Evolutionary conservation across 2,113 vertebrate species (phyloP).

Genomic region (Hoplias malabaricus): DNA sequence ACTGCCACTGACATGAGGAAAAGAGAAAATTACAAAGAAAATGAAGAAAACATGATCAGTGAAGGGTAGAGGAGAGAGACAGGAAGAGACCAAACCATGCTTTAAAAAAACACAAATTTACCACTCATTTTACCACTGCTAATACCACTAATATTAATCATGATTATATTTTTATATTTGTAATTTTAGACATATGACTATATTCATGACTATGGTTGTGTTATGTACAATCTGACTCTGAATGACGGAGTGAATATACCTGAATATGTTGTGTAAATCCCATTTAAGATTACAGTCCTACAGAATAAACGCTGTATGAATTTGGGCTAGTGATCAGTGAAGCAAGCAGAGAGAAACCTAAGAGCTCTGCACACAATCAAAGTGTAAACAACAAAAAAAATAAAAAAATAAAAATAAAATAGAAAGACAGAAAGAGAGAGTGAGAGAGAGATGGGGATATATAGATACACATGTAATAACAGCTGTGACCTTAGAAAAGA

Average conservation of each 20-base stretch:
- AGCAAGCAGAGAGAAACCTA: neutral
- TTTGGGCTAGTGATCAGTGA: neutral
- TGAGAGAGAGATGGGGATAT: neutral
- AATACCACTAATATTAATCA: no score
- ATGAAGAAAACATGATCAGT: no score
- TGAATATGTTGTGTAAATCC: neutral
- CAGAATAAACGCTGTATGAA: neutral
- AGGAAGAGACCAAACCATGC: no score
- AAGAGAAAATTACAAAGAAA: no score
- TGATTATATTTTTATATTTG: no score
- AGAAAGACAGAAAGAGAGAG: neutral
- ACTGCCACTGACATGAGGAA: no score
- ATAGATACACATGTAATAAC: slow-evolving; percentile 2
- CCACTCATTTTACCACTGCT: no score
- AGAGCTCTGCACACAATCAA: neutral
- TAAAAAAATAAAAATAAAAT: neutral
- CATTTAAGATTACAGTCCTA: neutral
- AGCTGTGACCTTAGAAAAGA: slow-evolving; percentile 5
- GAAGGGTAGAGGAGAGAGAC: no score
- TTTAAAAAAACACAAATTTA: no score
- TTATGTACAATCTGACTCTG: neutral
- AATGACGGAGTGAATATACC: neutral
- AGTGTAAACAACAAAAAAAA: neutral
- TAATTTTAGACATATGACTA: no score
- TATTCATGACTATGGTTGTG: neutral